Evolutionary conservation across 2,797 vertebrate genomes (phyloP), one percentile per base, ranked within the genome.

Genomic region (Apodemus agrarius): DNA sequence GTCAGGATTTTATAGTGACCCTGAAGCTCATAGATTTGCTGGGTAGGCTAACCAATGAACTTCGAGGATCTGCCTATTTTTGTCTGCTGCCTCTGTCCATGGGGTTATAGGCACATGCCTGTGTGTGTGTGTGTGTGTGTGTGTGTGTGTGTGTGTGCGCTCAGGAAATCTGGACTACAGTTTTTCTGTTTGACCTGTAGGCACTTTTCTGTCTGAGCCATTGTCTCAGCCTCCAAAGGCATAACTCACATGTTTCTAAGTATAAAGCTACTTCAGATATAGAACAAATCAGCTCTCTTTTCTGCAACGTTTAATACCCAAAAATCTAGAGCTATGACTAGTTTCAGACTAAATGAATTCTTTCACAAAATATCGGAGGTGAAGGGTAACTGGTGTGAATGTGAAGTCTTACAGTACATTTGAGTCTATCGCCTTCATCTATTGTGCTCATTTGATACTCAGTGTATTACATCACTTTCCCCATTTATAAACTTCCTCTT

Each of bases 401-500:
- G 76, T 43, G 69, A 95, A 89, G 79, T 74, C n/a, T 69, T 43
- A 75, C 9, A 40, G 65, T 19, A 52, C 14, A 67, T 61, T 31
- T 94, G 72, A 90, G 24, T 24, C 61, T 0, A 37, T 24, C 31
- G 37, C 67, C 76, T 95, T 76, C 26, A 87, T n/a, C 46, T 54
- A 22, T 16, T 31, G 52, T 72, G 9, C 46, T 91, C 54, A 19
- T 80, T 29, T 95, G 90, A 95, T 76, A 67, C 65, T 43, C 76
- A 37, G 80, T 91, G 89, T 63, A 93, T 37, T n/a, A 49, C 43
- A 61, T 52, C 2, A 22, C 72, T 78, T 46, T 46, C 19, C 81
- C 31, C 80, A 65, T 76, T 82, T 52, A 75, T 80, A 94, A 97
- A 91, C 29, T 5, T 34, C 34, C 21, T 90, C 69, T 83, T 96